A percentile compares a stretch with the other conserved stretches of the same genome.
phyloP scores from a whole-genome alignment of 2,797 vertebrate species.

The Spinus olivaceus region DNA sequence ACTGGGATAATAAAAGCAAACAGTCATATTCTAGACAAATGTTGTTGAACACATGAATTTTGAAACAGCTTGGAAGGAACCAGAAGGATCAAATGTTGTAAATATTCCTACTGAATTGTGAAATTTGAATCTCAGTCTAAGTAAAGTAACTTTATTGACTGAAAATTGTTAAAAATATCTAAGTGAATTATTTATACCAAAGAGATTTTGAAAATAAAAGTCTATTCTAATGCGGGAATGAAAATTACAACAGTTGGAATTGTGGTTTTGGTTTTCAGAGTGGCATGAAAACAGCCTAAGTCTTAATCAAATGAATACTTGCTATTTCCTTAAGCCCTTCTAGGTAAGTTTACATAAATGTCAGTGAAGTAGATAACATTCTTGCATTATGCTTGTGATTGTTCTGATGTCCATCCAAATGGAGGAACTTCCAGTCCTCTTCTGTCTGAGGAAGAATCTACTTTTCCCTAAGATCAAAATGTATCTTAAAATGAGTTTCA shows the following conservation, averaged over 20 bases:
- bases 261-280: neutral
- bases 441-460: neutral
- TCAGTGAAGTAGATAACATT: neutral
- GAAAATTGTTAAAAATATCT: neutral
- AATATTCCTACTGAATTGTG: neutral
- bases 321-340: neutral
- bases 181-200: neutral
- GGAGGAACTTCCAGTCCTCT: neutral
- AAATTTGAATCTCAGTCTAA: neutral
- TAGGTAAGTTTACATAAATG: neutral
- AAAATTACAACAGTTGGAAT: neutral
- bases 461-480: neutral
- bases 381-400: neutral
- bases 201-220: neutral
- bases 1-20: neutral
- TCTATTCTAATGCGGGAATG: neutral
- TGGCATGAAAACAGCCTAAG: neutral
- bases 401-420: neutral
- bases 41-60: neutral
- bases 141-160: neutral
- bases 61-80: neutral
- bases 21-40: neutral
- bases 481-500: neutral
- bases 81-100: neutral
- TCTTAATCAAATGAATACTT: neutral